A percentile compares a stretch with the other conserved stretches of the same genome.
phyloP scores from a whole-genome alignment of 2,113 vertebrate species.

The Suncus etruscus region DNA sequence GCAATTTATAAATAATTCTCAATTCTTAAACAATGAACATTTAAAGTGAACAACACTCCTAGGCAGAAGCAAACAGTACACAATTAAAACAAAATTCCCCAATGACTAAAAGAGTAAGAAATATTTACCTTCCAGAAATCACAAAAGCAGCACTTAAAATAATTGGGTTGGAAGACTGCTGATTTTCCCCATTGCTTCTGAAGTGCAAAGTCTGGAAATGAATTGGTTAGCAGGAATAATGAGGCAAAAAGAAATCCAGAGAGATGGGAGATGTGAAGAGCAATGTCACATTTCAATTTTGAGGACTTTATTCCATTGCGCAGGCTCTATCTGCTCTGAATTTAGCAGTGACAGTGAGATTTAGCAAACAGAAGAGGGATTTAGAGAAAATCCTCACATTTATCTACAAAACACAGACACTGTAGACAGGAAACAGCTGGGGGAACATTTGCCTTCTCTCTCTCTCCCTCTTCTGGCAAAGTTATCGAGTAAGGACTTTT shows the following conservation, averaged over 20 bases:
- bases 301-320: constrained; percentile 99
- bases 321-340: constrained; percentile 96
- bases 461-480: constrained; percentile 97
- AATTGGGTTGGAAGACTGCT: constrained; percentile 94
- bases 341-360: constrained; percentile 99
- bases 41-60: constrained; percentile 84
- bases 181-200: constrained; percentile 97
- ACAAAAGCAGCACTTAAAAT: constrained; percentile 98
- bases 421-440: constrained; percentile 99
- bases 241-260: constrained; percentile 95
- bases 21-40: constrained; percentile 86
- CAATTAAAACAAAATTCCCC: constrained; percentile 86
- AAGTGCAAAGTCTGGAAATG: constrained; percentile 96
- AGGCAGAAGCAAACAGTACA: constrained; percentile 85
- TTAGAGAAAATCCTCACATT: constrained; percentile 99
- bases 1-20: constrained; percentile 88
- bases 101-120: constrained; percentile 89
- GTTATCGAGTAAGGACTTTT: constrained; percentile 98
- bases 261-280: constrained; percentile 96
- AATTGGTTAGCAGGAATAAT: constrained; percentile 99
- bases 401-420: constrained; percentile 99
- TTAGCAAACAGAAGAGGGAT: constrained; percentile 99
- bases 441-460: constrained; percentile 97
- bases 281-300: constrained; percentile 99
- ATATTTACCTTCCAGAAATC: constrained; percentile 99